A percentile compares a stretch with the other conserved stretches of the same genome.
phyloP scores from a whole-genome alignment of 1,140 invertebrate species.

The Aphaenogaster rudis region DNA sequence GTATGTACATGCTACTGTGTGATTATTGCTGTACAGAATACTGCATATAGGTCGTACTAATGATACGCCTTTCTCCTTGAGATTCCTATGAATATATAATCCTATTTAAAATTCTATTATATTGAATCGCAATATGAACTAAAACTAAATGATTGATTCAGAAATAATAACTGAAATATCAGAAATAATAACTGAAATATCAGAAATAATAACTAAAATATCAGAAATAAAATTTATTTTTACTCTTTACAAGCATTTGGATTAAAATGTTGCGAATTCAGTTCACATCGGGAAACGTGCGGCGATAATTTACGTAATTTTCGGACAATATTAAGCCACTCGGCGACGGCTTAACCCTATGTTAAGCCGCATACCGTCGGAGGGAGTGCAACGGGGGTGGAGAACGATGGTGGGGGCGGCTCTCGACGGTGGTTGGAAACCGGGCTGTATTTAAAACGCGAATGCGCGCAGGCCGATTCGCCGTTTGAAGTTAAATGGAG shows the following conservation, averaged over 20 bases:
- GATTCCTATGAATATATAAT: constrained; percentile 1
- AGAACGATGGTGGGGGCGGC: constrained; percentile 41
- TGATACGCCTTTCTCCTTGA: constrained; percentile 26
- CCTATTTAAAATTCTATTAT: neutral
- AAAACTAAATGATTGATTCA: neutral
- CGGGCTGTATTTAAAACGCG: constrained; percentile 85
- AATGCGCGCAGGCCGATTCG: constrained; percentile 85
- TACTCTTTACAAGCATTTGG: neutral
- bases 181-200: constrained; percentile 9
- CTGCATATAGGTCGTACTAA: constrained; percentile 66
- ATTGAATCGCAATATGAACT: neutral
- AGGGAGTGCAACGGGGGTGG: constrained; percentile 27
- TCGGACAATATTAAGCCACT: constrained; percentile 81
- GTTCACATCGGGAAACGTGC: constrained; percentile 32
- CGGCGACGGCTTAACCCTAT: constrained; percentile 83
- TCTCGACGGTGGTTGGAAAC: constrained; percentile 64
- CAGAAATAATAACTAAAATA: constrained; percentile 3
- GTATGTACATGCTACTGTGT: constrained; percentile 73
- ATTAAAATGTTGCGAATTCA: constrained; percentile 2
- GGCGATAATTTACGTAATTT: constrained; percentile 81
- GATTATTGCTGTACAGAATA: constrained; percentile 82
- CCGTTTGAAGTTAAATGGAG: constrained; percentile 87
- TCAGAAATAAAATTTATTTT: neutral
- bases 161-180: constrained; percentile 4
- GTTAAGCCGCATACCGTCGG: constrained; percentile 73